Percentiles rank a stretch among this genome's conserved stretches.
Conservation (phyloP, 2,888 invertebrate species). For the Ommatoiulus sabulosus region DNA sequence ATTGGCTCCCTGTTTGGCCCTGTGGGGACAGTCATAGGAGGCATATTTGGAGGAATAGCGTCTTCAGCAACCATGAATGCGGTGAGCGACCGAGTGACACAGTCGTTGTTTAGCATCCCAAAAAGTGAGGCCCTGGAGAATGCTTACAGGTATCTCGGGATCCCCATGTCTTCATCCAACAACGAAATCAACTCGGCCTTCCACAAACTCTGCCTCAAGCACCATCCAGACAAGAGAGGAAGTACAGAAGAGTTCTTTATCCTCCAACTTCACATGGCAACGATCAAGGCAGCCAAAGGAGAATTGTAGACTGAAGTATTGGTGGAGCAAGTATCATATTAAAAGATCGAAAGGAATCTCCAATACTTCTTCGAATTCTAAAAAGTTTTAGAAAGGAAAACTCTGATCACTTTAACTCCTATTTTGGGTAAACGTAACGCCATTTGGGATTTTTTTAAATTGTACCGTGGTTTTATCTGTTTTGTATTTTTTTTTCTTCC, state of each 20-base stretch:
- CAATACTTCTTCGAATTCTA: no score
- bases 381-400: no score
- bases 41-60: constrained; percentile 3
- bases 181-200: constrained; percentile 18
- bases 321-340: not conserved
- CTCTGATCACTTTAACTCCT: no score
- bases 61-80: not conserved
- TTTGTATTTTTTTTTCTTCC: no score
- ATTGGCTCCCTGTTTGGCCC: not conserved
- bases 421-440: no score
- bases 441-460: no score
- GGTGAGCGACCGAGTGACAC: not conserved
- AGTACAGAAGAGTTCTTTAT: constrained; percentile 17
- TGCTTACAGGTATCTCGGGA: constrained; percentile 31
- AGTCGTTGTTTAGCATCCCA: constrained; percentile 10
- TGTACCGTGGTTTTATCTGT: no score
- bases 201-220: constrained; percentile 48
- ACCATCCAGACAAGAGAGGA: constrained; percentile 48
- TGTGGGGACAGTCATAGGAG: not conserved
- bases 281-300: not conserved
- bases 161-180: not conserved
- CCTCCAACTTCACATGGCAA: not conserved
- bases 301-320: not conserved
- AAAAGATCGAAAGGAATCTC: no score
- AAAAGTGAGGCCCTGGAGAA: constrained; percentile 44